Conservation (phyloP, 2,113 vertebrate genomes). For the Atrichornis clamosus region DNA sequence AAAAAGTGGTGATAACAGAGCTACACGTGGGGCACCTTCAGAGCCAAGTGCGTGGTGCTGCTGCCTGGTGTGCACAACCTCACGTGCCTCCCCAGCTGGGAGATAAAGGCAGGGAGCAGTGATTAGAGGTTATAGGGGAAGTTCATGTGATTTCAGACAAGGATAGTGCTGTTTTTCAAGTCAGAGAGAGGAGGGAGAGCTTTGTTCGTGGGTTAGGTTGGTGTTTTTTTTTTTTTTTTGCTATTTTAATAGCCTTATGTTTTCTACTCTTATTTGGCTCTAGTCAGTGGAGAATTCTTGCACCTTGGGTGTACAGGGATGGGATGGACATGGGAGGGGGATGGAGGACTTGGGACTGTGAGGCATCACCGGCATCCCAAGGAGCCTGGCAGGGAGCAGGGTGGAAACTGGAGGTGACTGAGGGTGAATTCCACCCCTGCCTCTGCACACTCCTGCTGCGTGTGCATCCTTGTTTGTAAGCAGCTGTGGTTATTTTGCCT, state of each 20-base stretch:
- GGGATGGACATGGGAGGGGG: not conserved
- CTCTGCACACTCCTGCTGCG: not conserved
- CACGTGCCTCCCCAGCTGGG: not conserved
- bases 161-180: not conserved
- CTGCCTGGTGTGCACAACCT: not conserved
- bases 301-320: not conserved
- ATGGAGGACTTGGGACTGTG: not conserved
- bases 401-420: not conserved
- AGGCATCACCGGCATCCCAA: not conserved
- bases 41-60: rapidly evolving
- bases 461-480: not conserved
- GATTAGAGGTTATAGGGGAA: not conserved
- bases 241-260: not conserved
- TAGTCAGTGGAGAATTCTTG: not conserved
- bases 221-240: not conserved
- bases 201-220: not conserved
- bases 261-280: not conserved
- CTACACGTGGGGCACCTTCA: not conserved
- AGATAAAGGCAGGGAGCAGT: not conserved
- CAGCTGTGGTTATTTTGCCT: not conserved
- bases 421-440: not conserved
- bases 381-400: not conserved
- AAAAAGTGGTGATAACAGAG: not conserved
- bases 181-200: not conserved
- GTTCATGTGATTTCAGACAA: not conserved